Percentiles rank a stretch among this genome's conserved stretches.
Evolutionary conservation across 30 jellyfish, hydroid and myxozoan species (phyloP).

Genomic region (Pseudorhiza aurosa): DNA sequence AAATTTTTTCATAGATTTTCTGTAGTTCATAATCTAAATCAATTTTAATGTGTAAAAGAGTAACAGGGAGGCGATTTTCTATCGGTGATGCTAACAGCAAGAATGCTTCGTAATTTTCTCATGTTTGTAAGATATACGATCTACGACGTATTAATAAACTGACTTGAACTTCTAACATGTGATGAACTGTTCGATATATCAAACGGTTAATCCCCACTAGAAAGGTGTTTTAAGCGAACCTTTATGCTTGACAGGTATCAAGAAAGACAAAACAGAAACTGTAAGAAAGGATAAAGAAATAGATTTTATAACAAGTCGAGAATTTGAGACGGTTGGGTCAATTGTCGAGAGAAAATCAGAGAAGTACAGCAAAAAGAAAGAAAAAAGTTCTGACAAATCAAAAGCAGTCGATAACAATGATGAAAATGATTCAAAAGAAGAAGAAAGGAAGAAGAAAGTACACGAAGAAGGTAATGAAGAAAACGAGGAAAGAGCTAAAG

Average conservation of each 20-base stretch:
- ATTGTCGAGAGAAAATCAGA: constrained; percentile 48
- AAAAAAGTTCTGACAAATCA: not conserved
- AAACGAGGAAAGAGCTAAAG: not conserved
- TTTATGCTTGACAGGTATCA: constrained; percentile 29
- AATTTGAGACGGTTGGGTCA: constrained; percentile 69
- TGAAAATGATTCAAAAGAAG: constrained; percentile 5
- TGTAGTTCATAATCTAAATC: too few relatives aligned
- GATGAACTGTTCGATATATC: too few relatives aligned
- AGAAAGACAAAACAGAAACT: constrained; percentile 34
- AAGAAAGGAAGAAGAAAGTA: not conserved
- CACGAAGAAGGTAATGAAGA: not conserved
- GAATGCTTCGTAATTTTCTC: too few relatives aligned
- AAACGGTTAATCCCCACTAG: too few relatives aligned
- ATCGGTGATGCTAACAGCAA: too few relatives aligned
- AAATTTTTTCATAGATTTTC: too few relatives aligned
- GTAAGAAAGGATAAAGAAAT: constrained; percentile 52
- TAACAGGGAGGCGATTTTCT: too few relatives aligned
- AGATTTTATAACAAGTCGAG: constrained; percentile 15
- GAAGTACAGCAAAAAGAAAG: not conserved
- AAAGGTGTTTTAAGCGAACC: too few relatives aligned
- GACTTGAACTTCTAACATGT: too few relatives aligned
- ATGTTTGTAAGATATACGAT: too few relatives aligned
- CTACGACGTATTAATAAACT: too few relatives aligned
- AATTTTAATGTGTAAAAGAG: too few relatives aligned
- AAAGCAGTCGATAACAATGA: not conserved